Evolutionary conservation across 2,797 vertebrate genomes (phyloP), one percentile per base, ranked within the genome.

Genomic region (Channallabes apus): DNA sequence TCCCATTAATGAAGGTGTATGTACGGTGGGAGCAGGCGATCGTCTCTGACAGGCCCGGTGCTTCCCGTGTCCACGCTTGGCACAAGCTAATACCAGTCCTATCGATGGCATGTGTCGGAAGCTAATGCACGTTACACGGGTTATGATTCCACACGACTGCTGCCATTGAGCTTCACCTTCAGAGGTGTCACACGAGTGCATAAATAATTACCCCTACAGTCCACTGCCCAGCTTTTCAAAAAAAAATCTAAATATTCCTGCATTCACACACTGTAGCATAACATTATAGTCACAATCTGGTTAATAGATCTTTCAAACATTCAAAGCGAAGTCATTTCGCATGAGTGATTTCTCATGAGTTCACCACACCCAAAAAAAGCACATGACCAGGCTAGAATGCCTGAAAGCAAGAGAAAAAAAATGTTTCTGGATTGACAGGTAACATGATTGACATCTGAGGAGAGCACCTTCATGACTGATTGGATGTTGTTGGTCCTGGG

Each of bases 1-100:
- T 94, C 96, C 96, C 96, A 96, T 97, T 97, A 98, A 97, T 97
- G 96, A 97, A 97, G 95, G 95, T 95, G 95, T 94, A 95, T 94
- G 95, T 93, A 94, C 94, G 93, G 94, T 93, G 93, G 93, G 93
- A 91, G 94, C 92, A 91, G 92, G 92, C 94, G 93, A 97, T 98
- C 96, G 93, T 94, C 95, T 97, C 94, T 97, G 97, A 98, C 97
- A 98, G 96, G 96, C 96, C 96, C 95, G 95, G 96, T 96, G 96
- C 96, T 96, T 97, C 95, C 95, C 92, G 91, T 95, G 96, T 97
- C 96, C 96, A 97, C 95, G 56, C 89, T 95, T 94, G 96, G 94
- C 96, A 96, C 96, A 96, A 95, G 96, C 96, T 95, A 95, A 96
- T 96, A 97, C 96, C 95, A 97, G 96, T 96, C 93, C 94, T 93